Percentiles rank a stretch among this genome's conserved stretches.
Conservation (phyloP, 2,888 invertebrate species). For the Cacoxenus indagator region DNA sequence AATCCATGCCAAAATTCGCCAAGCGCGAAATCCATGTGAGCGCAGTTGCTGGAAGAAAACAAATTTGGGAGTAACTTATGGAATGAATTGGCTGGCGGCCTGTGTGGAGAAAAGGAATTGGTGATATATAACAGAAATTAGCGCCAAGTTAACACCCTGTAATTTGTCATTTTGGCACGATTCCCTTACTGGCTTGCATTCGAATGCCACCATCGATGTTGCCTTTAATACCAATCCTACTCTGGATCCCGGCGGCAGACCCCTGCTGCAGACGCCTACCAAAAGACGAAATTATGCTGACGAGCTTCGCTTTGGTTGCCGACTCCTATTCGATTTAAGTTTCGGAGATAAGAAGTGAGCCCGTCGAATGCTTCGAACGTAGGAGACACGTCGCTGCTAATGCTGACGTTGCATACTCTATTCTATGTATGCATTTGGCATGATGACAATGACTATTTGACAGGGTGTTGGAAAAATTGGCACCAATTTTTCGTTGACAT, state of each 20-base stretch:
- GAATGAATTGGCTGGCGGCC: not conserved
- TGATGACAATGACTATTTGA: slow-evolving; percentile 69
- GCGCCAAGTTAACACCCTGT: slow-evolving; percentile 63
- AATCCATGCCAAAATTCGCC: slow-evolving; percentile 16
- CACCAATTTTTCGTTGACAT: slow-evolving; percentile 65
- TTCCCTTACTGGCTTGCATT: slow-evolving; percentile 22
- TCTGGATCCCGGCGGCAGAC: not conserved
- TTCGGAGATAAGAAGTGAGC: not conserved
- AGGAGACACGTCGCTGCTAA: slow-evolving; percentile 7
- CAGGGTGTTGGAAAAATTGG: slow-evolving; percentile 65
- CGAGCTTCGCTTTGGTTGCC: not conserved
- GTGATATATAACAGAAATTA: slow-evolving; percentile 46
- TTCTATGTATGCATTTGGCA: slow-evolving; percentile 61
- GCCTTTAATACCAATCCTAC: not conserved
- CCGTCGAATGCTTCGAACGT: not conserved
- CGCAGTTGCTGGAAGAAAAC: not conserved
- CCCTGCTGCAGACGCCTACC: not conserved
- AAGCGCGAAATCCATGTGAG: slow-evolving; percentile 42
- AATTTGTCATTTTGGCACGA: slow-evolving; percentile 69
- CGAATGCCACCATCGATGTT: too few species aligned
- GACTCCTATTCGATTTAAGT: not conserved
- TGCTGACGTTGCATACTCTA: slow-evolving; percentile 47
- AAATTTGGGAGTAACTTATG: not conserved
- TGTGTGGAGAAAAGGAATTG: slow-evolving; percentile 30
- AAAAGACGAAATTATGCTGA: not conserved